Base-by-base conservation (phyloP, 2,113 vertebrate genomes). In the Accipiter virgatus region DNA sequence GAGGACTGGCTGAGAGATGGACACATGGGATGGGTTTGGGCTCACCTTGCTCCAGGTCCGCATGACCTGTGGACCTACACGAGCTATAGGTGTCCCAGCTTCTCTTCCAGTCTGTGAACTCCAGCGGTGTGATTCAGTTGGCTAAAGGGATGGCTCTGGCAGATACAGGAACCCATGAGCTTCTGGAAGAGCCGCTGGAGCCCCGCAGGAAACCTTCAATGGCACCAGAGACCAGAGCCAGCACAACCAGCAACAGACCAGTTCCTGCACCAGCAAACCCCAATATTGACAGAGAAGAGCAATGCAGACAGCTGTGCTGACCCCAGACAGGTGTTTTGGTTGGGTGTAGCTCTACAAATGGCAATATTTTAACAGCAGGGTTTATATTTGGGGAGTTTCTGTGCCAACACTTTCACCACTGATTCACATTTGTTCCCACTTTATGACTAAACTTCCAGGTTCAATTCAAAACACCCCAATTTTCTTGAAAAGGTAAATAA, bases 51-150 rank as follows among this genome's bases (percentile, higher is more conserved):
- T 40, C 6, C 56, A 21, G 22, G n/a, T 43, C 48, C 22, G 20
- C 8, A 1, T 14, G 32, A 27, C 12, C 2, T 13, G 20, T 4
- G 19, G 48, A 63, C 18, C 4, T 23, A 8, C n/a, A 32, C 15
- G 23, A 74, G 16, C 45, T 61, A 7, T 2, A 18, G 12, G 22
- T 10, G 18, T 36, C 68, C 36, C 55, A 56, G 36, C 55, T 68
- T 50, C 56, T 63, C 22, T 36, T 75, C 83, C 62, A 43, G 36
- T 4, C 40, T 13, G 14, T 47, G 29, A 42, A 36, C 16, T 42
- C 21, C 40, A 27, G 8, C 0, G 0, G 11, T 10, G 13, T 5
- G 21, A 58, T 50, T 16, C 38, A 29, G 20, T 10, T 80, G 52
- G 34, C 45, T 52, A 48, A 31, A 80, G 59, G 13, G 22, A 22